Base-by-base conservation (phyloP, 2,797 vertebrate genomes). In the Huso huso region DNA sequence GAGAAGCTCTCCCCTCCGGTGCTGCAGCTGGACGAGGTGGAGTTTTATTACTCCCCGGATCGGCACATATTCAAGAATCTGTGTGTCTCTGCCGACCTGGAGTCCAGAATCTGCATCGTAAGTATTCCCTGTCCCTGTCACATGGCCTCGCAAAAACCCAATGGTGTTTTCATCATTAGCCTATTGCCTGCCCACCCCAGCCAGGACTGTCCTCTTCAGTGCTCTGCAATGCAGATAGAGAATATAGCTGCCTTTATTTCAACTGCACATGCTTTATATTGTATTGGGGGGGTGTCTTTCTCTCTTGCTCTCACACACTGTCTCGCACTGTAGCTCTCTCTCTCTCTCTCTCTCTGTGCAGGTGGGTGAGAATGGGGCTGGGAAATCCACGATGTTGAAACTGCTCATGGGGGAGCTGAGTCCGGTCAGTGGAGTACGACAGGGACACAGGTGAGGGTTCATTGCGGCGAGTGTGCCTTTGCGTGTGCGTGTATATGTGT, bases 21-120 rank as follows among this genome's bases (percentile, higher is more conserved):
- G 75, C 88, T 99, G 72, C 96, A 99, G 83, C 71, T 99, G 6
- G 95, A 98, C 2, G 96, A 98, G 73, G 91, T 97, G 52, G 93
- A 96, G 75, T 99, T 98, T 71, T 89, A 81, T 76, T 99, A 99
- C 1, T 75, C 76, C 6, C 67, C 87, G 2, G 83, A 83, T 15
- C 86, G 81, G 11, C 71, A 73, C 64, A 89, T 98, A 71, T 97
- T 99, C 68, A 78, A 65, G 1, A 84, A 83, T 57, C 92, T 99
- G 60, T 94, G 92, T 0, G 87, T 97, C 67, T 97, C 94, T 0
- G 96, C 94, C 0, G 95, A 98, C 81, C 91, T 98, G 0, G 96
- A 99, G 62, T 99, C 96, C 2, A 92, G 96, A n/a, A 96, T 99
- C 82, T 98, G 96, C 74, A 95, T 98, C 69, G 96, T 99, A 92